Evolutionary conservation across 2,797 vertebrate genomes (phyloP), one percentile per base, ranked within the genome.

Genomic region (Scleropages formosus): DNA sequence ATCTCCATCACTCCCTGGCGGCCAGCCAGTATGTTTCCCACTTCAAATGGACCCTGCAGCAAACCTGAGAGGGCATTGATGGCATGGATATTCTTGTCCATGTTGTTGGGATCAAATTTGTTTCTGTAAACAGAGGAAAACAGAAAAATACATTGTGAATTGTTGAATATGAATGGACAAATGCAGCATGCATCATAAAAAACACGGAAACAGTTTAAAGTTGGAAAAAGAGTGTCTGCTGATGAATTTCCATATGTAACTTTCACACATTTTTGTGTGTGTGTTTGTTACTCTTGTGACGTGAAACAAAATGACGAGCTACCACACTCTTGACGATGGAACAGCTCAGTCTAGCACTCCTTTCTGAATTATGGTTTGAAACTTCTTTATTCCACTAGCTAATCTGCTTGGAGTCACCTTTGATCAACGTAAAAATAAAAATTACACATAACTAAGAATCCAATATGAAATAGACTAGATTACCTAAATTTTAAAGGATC

Each of bases 1-100:
- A 98, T 98, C 85, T 99, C 98, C 97, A 99, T 98, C 75, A 99
- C 90, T 0, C 98, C 98, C 80, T 96, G 95, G 77, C 87, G 88
- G 69, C 95, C 94, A 13, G 95, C 90, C 15, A 99, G 85, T 63
- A 92, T 85, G 69, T 98, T 98, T 26, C 98, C 98, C 0, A 98
- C 91, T 8, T 99, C 98, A n/a, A 96, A 96, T 0, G 98, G 97
- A 12, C 97, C 98, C 86, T 99, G 97, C 79, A 99, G 90, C 78
- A 98, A 80, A 0, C 96, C 97, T 9, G 98, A 98, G 80, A 98
- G 93, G 0, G 90, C 88, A 85, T 97, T 97, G 84, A 99, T 91
- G 27, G 97, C 98, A 0, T 95, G 95, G 71, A 99, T 93, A 1
- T 96, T 99, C 87, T 93, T 98, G 84, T 98, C 96, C 97, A 99